Evolutionary conservation across 2,113 vertebrate species (phyloP), one percentile per base, ranked within the genome.

Genomic region (Apeltes quadracus): DNA sequence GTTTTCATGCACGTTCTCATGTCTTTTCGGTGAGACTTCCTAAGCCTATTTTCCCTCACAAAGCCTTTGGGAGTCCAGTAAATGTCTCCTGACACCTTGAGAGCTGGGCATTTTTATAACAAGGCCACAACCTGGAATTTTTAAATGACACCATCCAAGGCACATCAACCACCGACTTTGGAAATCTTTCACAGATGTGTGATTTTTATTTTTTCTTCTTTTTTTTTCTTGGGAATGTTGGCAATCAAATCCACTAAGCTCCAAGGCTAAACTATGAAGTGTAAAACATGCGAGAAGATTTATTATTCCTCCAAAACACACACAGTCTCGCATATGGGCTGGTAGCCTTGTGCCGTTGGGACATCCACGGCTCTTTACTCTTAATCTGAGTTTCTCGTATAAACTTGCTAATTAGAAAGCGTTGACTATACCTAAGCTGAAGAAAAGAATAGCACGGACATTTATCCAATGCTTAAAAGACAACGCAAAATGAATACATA

Each of bases 121-220:
- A 57, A 57, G 82, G 55, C 76, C 51, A 16, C 85, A 90, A 90
- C 89, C 84, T 74, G 73, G 84, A 82, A 85, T 84, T 81, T 85
- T 93, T 92, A 87, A 92, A 91, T 87, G 89, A 88, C 86, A 79
- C 75, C 44, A 82, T 93, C 87, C 76, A 75, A 90, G 72, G 56
- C 78, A 87, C 79, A 79, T 91, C 88, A 83, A 79, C 89, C 46
- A 62, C 87, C 83, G 39, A 76, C 84, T 90, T 78, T 76, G 72
- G 59, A 90, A 93, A 94, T 92, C 82, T 84, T 76, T 92, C 84
- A 85, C 91, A 93, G 90, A 93, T 93, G 89, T 91, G 64, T 69
- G 57, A n/a, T 53, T 58, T 50, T 14, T 10, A n/a, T 32, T 25
- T 50, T 50, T 55, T 63, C 48, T 27, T 50, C 44, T 56, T 63